Evolutionary conservation across 2,888 invertebrate species (phyloP).

Genomic region (Maniola hyperantus): DNA sequence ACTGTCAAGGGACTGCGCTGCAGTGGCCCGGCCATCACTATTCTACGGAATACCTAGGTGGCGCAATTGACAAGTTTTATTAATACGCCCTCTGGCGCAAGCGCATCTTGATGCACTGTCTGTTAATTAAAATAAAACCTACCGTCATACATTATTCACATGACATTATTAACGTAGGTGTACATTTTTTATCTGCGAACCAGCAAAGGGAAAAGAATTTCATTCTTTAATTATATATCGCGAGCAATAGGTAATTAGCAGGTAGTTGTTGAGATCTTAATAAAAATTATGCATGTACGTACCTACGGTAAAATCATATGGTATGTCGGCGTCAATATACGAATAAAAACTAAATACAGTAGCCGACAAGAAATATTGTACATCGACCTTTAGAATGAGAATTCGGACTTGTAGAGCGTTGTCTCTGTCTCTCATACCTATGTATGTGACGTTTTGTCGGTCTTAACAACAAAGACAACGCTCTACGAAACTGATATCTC

Average conservation of each 20-base stretch:
- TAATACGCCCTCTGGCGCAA: slow-evolving; percentile 39
- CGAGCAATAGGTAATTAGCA: slow-evolving; percentile 25
- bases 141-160: slow-evolving; percentile 36
- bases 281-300: slow-evolving; percentile 5
- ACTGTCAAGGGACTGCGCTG: too few species aligned
- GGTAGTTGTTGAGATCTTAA: slow-evolving; percentile 18
- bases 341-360: too few species aligned
- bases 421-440: too few species aligned
- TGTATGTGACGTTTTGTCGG: too few species aligned
- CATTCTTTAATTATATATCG: slow-evolving; percentile 26
- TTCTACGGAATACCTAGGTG: slow-evolving; percentile 40
- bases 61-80: slow-evolving; percentile 44
- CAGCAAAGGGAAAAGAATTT: slow-evolving; percentile 39
- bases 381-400: too few species aligned
- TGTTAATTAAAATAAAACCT: slow-evolving; percentile 41
- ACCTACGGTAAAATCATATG: neutral
- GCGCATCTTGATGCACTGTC: slow-evolving; percentile 37
- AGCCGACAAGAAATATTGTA: too few species aligned
- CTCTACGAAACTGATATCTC: too few species aligned
- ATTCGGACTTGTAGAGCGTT: too few species aligned
- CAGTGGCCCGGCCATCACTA: slow-evolving; percentile 14
- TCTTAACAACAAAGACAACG: too few species aligned
- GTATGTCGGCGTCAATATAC: neutral
- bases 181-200: slow-evolving; percentile 46
- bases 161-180: slow-evolving; percentile 40